Base-by-base conservation (phyloP, 1,140 invertebrate species). In the Caenorhabditis remanei region DNA sequence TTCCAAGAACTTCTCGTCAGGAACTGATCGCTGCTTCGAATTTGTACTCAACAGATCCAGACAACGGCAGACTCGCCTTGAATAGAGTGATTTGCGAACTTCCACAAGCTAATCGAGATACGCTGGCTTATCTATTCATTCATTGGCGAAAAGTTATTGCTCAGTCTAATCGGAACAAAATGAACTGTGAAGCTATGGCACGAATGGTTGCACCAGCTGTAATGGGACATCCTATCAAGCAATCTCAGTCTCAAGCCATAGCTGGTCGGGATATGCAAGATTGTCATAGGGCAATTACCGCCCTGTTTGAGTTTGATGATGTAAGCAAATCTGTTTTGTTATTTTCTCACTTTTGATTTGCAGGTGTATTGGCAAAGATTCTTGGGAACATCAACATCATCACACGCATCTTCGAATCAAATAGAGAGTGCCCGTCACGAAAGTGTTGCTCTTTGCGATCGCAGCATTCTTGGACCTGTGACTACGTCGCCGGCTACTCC, bases 31-130 rank as follows among this genome's bases (percentile, higher is more conserved):
- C 94, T n/a, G 96, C 96, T 14, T 94, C 95, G 71, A 93, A 94
- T 89, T 14, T 79, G 8, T 79, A 79, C 14, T 79, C 71, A 11
- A 79, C 71, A 7, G 71, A 79, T 32, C 71, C 71, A 50, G 71
- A 79, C 21, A 79, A 79, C 11, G 71, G 71, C 4, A 88, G 11
- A 87, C 87, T 94, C 43, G 94, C 93, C 43, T 88, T 96, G 40
- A 95, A 95, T 91, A 94, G 95, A 89, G 94, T 95, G 2, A 94
- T 97, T 87, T 94, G 94, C 19, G 94, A 95, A 87, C 92, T 98
- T 55, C 96, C 97, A 6, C 94, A 95, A 84, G 95, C 96, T 0
- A 97, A 98, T 93, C 94, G 96, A 46, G 96, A 98, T 91, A 97
- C 96, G 1, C 92, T 98, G 40, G 96, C 96, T 3, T 97, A 95